These are phyloP conservation scores for Cherax destructor DNA, from an alignment of 1,140 invertebrate species.

Conservation along the genomic window DNA sequence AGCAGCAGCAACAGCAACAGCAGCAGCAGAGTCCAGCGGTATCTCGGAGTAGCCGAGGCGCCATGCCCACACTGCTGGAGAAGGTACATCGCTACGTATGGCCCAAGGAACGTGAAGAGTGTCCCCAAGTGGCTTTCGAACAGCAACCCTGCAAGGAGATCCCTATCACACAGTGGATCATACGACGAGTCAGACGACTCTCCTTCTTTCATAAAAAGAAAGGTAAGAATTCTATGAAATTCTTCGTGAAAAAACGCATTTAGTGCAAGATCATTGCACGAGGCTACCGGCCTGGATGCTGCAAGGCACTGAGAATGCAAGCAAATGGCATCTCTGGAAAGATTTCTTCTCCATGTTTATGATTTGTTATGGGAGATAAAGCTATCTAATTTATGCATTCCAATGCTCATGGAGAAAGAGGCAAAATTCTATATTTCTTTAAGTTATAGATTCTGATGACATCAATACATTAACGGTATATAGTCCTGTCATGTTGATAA, in stretches of 20 bases:
- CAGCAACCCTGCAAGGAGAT: conserved; percentile 56
- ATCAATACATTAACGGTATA: no score
- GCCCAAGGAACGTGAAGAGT: conserved; percentile 51
- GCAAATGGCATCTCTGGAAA: no score
- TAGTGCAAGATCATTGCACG: no score
- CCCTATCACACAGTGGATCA: conserved; percentile 59
- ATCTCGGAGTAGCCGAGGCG: conserved; percentile 23
- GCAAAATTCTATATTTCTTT: no score
- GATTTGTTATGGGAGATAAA: no score
- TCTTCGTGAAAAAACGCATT: no score
- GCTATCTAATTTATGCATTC: no score
- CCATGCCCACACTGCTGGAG: conserved; percentile 60
- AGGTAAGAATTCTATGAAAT: conserved; percentile 31
- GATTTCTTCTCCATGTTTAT: no score
- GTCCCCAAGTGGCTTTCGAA: conserved; percentile 57
- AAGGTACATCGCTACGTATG: conserved; percentile 65
- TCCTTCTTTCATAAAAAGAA: conserved; percentile 64
- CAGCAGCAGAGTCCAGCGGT: not conserved
- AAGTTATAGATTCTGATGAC: not conserved
- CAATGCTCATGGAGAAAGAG: no score
- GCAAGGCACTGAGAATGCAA: no score
- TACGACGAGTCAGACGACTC: conserved; percentile 49
- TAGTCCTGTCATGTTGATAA: no score
- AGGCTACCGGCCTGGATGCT: no score
- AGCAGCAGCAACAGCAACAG: not conserved